A percentile compares a stretch with the other conserved stretches of the same genome.
These are phyloP conservation scores for Plecturocebus donacophilus DNA, from an alignment of 2,113 vertebrate species.

Conservation along the genomic window DNA sequence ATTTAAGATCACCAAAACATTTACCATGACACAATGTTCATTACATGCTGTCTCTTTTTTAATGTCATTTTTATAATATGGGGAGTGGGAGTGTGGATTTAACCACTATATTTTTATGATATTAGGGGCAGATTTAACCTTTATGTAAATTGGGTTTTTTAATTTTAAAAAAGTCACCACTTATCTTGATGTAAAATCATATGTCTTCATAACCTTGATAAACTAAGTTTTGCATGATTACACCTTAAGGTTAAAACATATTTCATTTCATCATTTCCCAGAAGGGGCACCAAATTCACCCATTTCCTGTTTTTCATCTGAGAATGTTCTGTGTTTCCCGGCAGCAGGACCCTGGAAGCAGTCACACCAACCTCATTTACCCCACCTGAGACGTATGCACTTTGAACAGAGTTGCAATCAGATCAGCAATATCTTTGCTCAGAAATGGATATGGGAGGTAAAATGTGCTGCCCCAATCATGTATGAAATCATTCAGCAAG, in stretches of 20 bases:
- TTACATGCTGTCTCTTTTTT: neutral
- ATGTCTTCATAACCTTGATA: constrained; percentile 46
- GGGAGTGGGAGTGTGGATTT: neutral
- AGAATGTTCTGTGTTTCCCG: constrained; percentile 59
- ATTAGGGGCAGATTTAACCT: neutral
- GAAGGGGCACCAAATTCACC: constrained; percentile 71
- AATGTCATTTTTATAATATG: neutral
- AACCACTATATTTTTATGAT: neutral
- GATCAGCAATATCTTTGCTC: neutral
- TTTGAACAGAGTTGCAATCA: fast-evolving
- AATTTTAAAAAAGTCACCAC: neutral
- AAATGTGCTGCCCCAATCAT: fast-evolving
- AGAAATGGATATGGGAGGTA: neutral
- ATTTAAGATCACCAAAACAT: neutral
- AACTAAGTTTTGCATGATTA: constrained; percentile 54
- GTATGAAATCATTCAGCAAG: fast-evolving
- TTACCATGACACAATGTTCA: neutral
- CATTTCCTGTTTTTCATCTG: constrained; percentile 80
- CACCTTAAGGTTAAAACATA: constrained; percentile 69
- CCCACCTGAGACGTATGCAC: neutral
- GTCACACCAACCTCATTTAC: neutral
- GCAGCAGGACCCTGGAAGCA: constrained; percentile 51
- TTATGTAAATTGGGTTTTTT: neutral
- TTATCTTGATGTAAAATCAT: constrained; percentile 31
- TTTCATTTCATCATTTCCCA: constrained; percentile 77